Conservation (phyloP, 2,797 vertebrate species). For the Phylloscopus collybita region DNA sequence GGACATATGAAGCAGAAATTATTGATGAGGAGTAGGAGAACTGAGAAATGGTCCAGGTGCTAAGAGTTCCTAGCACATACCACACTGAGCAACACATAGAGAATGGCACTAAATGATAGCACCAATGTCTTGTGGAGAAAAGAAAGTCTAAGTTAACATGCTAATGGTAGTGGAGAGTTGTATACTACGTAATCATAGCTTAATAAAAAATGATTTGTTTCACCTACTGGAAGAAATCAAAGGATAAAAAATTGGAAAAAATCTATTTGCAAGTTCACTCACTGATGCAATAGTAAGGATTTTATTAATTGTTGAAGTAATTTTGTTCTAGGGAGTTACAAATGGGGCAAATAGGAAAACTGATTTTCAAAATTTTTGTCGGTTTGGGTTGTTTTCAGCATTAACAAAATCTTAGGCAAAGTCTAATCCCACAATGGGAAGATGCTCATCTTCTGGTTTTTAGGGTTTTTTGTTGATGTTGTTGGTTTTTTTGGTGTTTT, state of each 20-base stretch:
- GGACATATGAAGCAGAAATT: background rate
- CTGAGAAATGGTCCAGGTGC: conserved; percentile 10
- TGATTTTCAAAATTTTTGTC: background rate
- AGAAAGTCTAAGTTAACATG: background rate
- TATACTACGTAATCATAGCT: background rate
- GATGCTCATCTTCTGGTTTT: background rate
- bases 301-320: background rate
- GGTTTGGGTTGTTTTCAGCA: background rate
- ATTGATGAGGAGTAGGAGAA: conserved; percentile 40
- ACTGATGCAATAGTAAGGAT: background rate
- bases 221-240: background rate
- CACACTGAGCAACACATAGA: background rate
- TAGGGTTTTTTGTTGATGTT: background rate
- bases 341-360: background rate
- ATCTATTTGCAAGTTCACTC: background rate
- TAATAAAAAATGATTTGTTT: background rate
- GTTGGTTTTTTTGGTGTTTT: background rate
- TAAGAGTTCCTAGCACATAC: background rate
- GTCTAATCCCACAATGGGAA: background rate
- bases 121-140: background rate
- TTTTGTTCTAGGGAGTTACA: background rate
- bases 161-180: background rate
- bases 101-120: background rate
- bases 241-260: background rate
- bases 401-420: background rate